Percentiles rank a stretch among this genome's conserved stretches.
These are phyloP conservation scores for Matsumurasca onukii DNA, from an alignment of 1,140 invertebrate genomes.

Conservation along the genomic window DNA sequence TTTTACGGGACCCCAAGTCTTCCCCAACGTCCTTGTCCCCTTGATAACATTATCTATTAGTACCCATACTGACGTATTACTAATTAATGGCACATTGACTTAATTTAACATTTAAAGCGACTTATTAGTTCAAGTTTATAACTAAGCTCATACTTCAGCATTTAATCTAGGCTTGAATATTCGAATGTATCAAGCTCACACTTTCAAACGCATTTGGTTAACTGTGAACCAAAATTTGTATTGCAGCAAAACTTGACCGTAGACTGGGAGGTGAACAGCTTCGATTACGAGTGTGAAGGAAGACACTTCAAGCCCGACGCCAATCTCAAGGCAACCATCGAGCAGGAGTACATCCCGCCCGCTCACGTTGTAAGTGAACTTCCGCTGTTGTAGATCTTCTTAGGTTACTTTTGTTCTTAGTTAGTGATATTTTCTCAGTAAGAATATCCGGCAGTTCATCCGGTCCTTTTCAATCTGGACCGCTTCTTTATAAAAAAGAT, in stretches of 20 bases:
- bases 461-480: too few relatives aligned
- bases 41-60: too few relatives aligned
- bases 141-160: too few relatives aligned
- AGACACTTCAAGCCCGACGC: conserved; percentile 52
- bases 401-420: not conserved
- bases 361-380: conserved; percentile 57
- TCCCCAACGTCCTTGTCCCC: too few relatives aligned
- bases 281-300: conserved; percentile 64
- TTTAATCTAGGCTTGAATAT: conserved; percentile 31
- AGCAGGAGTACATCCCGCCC: conserved; percentile 59
- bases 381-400: not conserved
- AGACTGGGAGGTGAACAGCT: conserved; percentile 69
- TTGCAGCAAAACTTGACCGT: conserved; percentile 64
- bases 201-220: too few relatives aligned
- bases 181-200: conserved; percentile 33
- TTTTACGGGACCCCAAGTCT: too few relatives aligned
- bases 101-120: too few relatives aligned
- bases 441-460: conserved; percentile 24
- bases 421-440: not conserved
- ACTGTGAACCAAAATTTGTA: too few relatives aligned
- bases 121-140: too few relatives aligned
- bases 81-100: too few relatives aligned
- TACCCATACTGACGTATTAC: too few relatives aligned
- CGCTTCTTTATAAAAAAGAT: too few relatives aligned
- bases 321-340: conserved; percentile 53